Conservation (phyloP, 2,797 vertebrate genomes). For the Pipistrellus pipistrellus region DNA sequence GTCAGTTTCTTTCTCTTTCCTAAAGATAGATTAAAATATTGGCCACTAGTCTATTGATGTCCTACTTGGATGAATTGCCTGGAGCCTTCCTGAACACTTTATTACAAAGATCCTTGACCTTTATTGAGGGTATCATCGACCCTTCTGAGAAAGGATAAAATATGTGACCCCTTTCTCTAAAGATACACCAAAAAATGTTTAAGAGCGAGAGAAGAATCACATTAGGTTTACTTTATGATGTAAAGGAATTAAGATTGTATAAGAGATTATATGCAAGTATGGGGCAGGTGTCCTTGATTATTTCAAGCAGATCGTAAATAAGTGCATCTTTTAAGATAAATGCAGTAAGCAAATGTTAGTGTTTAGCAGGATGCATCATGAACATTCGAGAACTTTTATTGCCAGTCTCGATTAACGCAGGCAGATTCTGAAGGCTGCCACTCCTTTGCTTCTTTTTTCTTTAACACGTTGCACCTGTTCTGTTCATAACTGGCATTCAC, state of each 20-base stretch:
- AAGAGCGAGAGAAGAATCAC: constrained; percentile 47
- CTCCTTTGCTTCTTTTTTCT: background rate
- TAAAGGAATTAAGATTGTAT: constrained; percentile 43
- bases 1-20: constrained; percentile 42
- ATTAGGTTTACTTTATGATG: constrained; percentile 1
- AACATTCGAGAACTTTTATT: constrained; percentile 60
- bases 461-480: background rate
- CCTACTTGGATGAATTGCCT: constrained; percentile 30
- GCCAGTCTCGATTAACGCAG: background rate
- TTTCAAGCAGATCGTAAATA: constrained; percentile 14
- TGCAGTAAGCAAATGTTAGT: background rate
- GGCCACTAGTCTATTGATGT: background rate
- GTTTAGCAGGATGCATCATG: background rate
- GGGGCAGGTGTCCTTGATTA: background rate
- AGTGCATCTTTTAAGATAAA: constrained; percentile 50
- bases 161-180: background rate
- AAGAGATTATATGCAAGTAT: constrained; percentile 15
- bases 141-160: background rate
- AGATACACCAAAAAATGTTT: background rate
- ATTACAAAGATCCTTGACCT: background rate
- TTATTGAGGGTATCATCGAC: background rate
- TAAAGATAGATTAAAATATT: constrained; percentile 16
- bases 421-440: background rate
- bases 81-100: background rate
- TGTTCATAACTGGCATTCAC: background rate